These are phyloP conservation scores for Bombus waltoni DNA, from an alignment of 1,140 invertebrate species.

Conservation along the genomic window DNA sequence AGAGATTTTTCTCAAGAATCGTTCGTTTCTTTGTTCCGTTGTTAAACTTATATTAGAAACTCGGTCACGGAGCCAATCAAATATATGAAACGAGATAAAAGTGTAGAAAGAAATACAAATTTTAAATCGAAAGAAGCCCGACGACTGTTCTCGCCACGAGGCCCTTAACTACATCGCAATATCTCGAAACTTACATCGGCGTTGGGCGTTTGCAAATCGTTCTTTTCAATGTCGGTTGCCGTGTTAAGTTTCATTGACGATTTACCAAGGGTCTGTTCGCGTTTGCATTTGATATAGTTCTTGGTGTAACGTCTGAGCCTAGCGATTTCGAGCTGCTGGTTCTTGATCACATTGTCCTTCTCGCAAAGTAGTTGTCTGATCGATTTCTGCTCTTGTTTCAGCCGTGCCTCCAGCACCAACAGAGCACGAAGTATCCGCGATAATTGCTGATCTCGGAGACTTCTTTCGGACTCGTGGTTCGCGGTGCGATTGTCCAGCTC, in stretches of 20 bases:
- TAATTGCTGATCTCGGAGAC: conserved; percentile 86
- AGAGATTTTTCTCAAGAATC: background rate
- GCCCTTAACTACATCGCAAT: background rate
- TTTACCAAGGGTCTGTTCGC: conserved; percentile 58
- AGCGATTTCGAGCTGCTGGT: conserved; percentile 87
- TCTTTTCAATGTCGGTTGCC: conserved; percentile 34
- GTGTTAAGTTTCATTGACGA: conserved; percentile 13
- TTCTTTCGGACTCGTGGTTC: conserved; percentile 84
- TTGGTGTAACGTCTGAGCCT: conserved; percentile 86
- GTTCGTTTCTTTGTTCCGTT: background rate
- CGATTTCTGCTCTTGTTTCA: conserved; percentile 89
- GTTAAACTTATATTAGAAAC: too few relatives aligned
- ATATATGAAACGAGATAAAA: background rate
- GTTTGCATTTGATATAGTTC: conserved; percentile 82
- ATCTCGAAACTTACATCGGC: conserved; percentile 34
- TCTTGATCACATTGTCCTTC: conserved; percentile 88
- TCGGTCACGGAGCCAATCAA: too few relatives aligned
- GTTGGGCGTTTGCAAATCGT: conserved; percentile 37
- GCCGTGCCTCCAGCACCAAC: conserved; percentile 87
- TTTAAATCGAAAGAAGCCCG: too few relatives aligned
- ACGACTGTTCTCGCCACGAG: too few relatives aligned
- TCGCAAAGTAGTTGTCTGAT: conserved; percentile 87
- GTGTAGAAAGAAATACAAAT: too few relatives aligned
- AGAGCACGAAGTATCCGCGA: conserved; percentile 87
- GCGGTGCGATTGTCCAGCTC: conserved; percentile 85